These are phyloP conservation scores for Enteromius radiatus DNA, from an alignment of 2,797 vertebrate species.

Conservation along the genomic window DNA sequence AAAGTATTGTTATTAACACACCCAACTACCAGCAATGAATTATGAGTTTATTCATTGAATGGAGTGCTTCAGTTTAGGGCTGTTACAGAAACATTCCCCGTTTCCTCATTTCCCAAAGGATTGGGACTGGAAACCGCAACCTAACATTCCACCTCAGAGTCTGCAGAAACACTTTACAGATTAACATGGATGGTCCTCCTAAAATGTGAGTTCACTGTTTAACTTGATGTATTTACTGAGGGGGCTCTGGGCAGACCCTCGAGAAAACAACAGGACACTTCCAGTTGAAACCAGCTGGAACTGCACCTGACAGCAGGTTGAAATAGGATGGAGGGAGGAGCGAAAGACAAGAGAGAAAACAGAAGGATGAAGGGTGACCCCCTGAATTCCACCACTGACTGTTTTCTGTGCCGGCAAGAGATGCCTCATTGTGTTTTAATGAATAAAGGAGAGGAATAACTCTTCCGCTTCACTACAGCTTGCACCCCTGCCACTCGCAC, in stretches of 20 bases:
- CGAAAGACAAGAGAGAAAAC: not conserved
- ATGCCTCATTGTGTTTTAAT: slow-evolving; percentile 60
- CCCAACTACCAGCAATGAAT: not conserved
- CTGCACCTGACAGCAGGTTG: slow-evolving; percentile 61
- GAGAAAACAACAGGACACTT: slow-evolving; percentile 29
- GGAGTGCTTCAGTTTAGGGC: slow-evolving; percentile 7
- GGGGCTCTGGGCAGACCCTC: slow-evolving; percentile 6
- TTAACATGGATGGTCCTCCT: not conserved
- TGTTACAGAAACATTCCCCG: slow-evolving; percentile 19
- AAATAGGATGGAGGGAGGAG: slow-evolving; percentile 34
- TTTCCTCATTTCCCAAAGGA: not conserved
- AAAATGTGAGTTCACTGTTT: not conserved
- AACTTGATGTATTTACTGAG: not conserved
- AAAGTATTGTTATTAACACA: not conserved
- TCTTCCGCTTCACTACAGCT: slow-evolving; percentile 49
- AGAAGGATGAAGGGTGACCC: slow-evolving; percentile 26
- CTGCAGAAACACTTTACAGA: not conserved
- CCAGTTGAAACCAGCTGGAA: slow-evolving; percentile 49
- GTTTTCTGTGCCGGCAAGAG: slow-evolving; percentile 55
- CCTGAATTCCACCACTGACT: slow-evolving; percentile 52
- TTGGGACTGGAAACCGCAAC: not conserved
- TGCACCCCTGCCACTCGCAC: slow-evolving; percentile 40
- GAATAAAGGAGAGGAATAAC: slow-evolving; percentile 58
- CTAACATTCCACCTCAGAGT: not conserved
- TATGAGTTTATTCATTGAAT: not conserved